Evolutionary conservation across 1,140 invertebrate genomes (phyloP).

Genomic region (Pseudobourletiella spinata): DNA sequence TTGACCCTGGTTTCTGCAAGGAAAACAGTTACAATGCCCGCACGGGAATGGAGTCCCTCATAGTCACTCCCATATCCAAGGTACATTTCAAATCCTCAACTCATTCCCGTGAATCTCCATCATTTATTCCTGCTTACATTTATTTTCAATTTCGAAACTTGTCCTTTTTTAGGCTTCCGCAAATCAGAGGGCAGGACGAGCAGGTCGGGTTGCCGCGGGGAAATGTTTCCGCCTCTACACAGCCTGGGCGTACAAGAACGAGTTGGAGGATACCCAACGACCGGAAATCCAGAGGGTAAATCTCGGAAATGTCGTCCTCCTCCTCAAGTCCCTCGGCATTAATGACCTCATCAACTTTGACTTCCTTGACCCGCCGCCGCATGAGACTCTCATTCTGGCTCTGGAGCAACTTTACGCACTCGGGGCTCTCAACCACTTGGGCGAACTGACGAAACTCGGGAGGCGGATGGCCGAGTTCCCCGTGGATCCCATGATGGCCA

Average conservation of each 20-base stretch:
- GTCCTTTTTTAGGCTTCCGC: conserved; percentile 63
- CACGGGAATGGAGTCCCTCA: conserved; percentile 95
- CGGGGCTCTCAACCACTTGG: conserved; percentile 95
- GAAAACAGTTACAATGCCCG: conserved; percentile 98
- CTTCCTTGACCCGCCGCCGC: conserved; percentile 95
- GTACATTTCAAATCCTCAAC: no score
- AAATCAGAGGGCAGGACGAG: conserved; percentile 85
- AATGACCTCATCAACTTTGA: conserved; percentile 98
- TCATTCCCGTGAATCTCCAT: no score
- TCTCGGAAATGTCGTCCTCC: conserved; percentile 92
- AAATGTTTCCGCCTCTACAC: conserved; percentile 98
- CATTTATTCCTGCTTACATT: no score
- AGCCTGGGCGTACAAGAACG: conserved; percentile 93
- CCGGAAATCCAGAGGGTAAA: conserved; percentile 98
- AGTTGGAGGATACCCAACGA: conserved; percentile 94
- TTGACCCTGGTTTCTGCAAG: conserved; percentile 98
- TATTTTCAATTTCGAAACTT: no score
- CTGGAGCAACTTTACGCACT: conserved; percentile 96
- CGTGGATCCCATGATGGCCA: conserved; percentile 97
- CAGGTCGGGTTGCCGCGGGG: conserved; percentile 84
- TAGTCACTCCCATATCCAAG: conserved; percentile 97
- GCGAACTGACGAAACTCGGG: conserved; percentile 92
- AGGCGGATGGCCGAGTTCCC: conserved; percentile 99
- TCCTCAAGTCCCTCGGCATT: conserved; percentile 93
- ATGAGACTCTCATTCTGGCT: conserved; percentile 90